Evolutionary conservation across 2,113 vertebrate species (phyloP).

Genomic region (Saguinus imperator): DNA sequence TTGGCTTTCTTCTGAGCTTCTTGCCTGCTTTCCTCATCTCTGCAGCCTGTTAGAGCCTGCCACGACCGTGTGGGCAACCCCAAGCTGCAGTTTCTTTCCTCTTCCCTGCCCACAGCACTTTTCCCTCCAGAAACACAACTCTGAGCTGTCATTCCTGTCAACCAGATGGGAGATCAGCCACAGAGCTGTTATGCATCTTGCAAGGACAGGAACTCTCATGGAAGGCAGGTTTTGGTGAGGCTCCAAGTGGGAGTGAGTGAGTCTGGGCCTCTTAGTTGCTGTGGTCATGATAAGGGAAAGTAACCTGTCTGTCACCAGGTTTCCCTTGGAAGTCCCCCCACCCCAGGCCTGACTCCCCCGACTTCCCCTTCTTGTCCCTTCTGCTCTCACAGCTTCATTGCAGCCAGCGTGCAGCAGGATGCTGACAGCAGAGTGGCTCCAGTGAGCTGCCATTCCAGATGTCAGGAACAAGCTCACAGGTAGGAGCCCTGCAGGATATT

Average conservation of each 20-base stretch:
- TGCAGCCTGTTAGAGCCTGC: neutral
- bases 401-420: constrained; percentile 26
- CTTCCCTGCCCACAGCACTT: neutral
- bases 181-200: neutral
- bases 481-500: constrained; percentile 81
- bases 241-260: neutral
- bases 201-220: neutral
- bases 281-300: constrained; percentile 52
- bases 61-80: neutral
- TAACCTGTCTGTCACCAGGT: constrained; percentile 69
- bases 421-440: constrained; percentile 77
- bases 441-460: constrained; percentile 83
- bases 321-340: neutral
- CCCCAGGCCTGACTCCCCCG: neutral
- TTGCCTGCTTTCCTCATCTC: neutral
- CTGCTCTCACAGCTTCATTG: constrained; percentile 73
- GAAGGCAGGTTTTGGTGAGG: neutral
- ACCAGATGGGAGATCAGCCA: constrained; percentile 69
- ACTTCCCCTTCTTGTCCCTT: constrained; percentile 70
- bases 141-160: neutral
- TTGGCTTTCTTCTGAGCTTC: neutral
- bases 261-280: neutral
- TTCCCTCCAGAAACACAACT: neutral
- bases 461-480: constrained; percentile 79
- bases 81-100: neutral